phyloP scores from a whole-genome alignment of 2,113 vertebrate species.

The Excalfactoria chinensis region DNA sequence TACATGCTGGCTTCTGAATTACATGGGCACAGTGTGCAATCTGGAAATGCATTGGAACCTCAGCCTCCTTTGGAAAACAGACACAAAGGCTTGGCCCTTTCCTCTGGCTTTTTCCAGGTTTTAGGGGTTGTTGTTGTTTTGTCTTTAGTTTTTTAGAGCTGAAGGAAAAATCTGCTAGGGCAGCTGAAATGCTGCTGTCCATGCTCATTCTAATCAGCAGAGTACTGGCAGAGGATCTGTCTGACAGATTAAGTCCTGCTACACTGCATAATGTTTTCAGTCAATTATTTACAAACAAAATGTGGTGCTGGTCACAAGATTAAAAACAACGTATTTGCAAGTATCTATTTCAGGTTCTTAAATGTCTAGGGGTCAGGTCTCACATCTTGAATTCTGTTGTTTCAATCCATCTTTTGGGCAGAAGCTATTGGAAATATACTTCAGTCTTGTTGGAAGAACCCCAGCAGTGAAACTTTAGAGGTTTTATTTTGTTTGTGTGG shows the following conservation, averaged over 20 bases:
- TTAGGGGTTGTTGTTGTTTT: neutral
- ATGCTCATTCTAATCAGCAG: neutral
- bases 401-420: neutral
- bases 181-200: neutral
- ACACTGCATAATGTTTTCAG: neutral
- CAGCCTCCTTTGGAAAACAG: neutral
- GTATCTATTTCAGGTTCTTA: neutral
- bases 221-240: neutral
- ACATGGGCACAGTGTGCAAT: neutral
- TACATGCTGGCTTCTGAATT: neutral
- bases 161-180: neutral
- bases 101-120: neutral
- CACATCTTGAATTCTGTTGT: neutral
- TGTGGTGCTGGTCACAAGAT: neutral
- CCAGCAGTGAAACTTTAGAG: neutral
- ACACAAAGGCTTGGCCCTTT: neutral
- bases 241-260: neutral
- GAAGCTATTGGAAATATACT: neutral
- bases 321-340: neutral
- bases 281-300: neutral
- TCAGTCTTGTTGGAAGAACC: neutral
- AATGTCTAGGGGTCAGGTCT: neutral
- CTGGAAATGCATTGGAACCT: neutral
- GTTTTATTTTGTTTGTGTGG: neutral
- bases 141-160: neutral